A percentile compares a stretch with the other conserved stretches of the same genome.
phyloP scores from a whole-genome alignment of 2,797 vertebrate genomes.

The Sciurus carolinensis region DNA sequence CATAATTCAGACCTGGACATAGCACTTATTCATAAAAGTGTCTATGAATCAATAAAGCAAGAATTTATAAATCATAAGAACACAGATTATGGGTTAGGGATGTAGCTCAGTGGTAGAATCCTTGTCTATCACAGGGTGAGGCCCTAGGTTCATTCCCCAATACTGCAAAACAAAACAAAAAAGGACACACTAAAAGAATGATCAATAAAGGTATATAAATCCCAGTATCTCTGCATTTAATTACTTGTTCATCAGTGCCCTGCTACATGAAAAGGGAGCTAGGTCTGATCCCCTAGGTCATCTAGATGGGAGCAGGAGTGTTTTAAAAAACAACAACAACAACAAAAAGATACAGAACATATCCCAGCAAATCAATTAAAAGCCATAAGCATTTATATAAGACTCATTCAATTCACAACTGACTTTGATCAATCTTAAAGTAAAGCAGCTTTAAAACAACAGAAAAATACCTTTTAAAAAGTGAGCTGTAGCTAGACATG shows the following conservation, averaged over 20 bases:
- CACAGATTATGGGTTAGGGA: neutral
- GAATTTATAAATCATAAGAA: neutral
- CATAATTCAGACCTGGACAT: neutral
- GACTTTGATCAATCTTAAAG: neutral
- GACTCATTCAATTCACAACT: neutral
- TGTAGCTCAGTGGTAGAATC: no score
- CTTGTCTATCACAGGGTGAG: no score
- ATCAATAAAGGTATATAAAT: conserved; percentile 32
- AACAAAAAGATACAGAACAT: neutral
- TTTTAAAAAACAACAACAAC: neutral
- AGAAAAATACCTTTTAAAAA: conserved; percentile 50
- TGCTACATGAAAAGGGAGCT: conserved; percentile 22
- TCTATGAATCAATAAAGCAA: conserved; percentile 46
- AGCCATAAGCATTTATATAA: neutral
- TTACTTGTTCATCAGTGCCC: neutral
- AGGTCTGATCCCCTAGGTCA: conserved; percentile 26
- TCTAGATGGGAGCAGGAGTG: neutral
- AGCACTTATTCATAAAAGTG: conserved; percentile 24
- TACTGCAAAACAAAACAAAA: no score
- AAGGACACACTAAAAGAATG: neutral
- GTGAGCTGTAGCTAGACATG: no score
- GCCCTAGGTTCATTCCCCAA: no score
- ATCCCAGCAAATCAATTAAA: neutral
- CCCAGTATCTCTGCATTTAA: neutral
- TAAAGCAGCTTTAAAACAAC: neutral